These are phyloP conservation scores for Plemyria rubiginata DNA, from an alignment of 2,888 invertebrate species.

Conservation along the genomic window DNA sequence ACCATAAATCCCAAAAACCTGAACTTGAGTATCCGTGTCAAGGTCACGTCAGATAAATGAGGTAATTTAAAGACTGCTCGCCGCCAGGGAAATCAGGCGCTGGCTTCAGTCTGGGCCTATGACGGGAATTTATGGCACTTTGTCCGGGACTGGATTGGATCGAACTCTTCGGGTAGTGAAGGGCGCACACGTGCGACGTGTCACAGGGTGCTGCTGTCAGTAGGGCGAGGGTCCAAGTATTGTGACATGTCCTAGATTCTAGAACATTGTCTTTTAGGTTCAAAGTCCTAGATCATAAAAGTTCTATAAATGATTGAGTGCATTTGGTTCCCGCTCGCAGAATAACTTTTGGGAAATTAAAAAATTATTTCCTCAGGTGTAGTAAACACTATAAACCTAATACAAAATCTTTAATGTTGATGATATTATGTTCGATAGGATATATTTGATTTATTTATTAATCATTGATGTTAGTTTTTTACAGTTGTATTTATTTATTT, in stretches of 20 bases:
- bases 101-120: constrained; percentile 53
- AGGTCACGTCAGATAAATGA: constrained; percentile 52
- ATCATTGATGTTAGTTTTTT: too few species aligned
- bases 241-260: neutral
- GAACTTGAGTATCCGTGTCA: constrained; percentile 50
- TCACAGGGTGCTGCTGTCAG: constrained; percentile 9
- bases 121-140: constrained; percentile 70
- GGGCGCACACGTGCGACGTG: constrained; percentile 30
- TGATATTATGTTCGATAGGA: too few species aligned
- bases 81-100: constrained; percentile 67
- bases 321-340: too few species aligned
- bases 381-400: too few species aligned
- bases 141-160: constrained; percentile 51
- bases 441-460: too few species aligned
- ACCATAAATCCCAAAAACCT: constrained; percentile 18
- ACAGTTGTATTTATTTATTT: too few species aligned
- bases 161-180: constrained; percentile 36
- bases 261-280: too few species aligned
- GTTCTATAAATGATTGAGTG: too few species aligned
- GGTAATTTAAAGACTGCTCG: constrained; percentile 59
- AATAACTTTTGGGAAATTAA: too few species aligned
- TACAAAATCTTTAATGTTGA: too few species aligned
- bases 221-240: constrained; percentile 2
- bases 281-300: too few species aligned
- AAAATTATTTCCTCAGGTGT: too few species aligned